Base-by-base conservation (phyloP, 2,113 vertebrate genomes). In the Neopipo cinnamomea region DNA sequence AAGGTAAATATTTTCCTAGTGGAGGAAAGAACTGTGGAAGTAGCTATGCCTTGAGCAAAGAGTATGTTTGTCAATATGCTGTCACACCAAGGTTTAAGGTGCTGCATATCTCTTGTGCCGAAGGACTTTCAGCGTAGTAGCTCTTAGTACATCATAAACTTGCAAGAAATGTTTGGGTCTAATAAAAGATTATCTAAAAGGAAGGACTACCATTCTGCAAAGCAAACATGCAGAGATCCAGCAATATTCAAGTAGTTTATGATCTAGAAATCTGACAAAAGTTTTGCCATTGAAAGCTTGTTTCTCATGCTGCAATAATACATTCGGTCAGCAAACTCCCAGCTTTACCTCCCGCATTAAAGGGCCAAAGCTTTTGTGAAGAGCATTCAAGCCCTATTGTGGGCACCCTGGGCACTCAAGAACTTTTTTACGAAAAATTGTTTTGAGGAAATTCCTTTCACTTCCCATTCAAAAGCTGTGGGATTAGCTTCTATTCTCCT, bases 61-160 rank as follows among this genome's bases (percentile, higher is more conserved):
- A 31, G 4, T 17, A 27, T 53, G 7, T 76, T 80, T 86, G 33
- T 10, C 63, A 73, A 33, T 24, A 33, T 28, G 18, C 35, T 72
- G 33, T 75, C 23, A 67, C 39, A 75, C 7, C 10, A 59, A 41
- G 33, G 23, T 78, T 75, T 76, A 76, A 68, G 41, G 37, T 61
- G 19, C 35, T 88, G 15, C 8, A 90, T 16, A 19, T 85, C 10
- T 85, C 17, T 70, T 81, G 8, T 63, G 19, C 20, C 11, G 4
- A 74, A 52, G 44, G 12, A 65, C 8, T 68, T 90, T 5, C 30
- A 52, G 11, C 33, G 8, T 63, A 0, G 0, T 68, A 61, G 52
- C 7, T 68, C 27, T 68, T 27, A 46, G 5, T 53, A 75, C 63
- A 59, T 18, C n/a, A 82, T 47, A 82, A 89, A 59, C 15, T 78